Percentiles rank a stretch among this genome's conserved stretches.
Conservation (phyloP, 2,888 invertebrate species). For the Emesis russula region DNA sequence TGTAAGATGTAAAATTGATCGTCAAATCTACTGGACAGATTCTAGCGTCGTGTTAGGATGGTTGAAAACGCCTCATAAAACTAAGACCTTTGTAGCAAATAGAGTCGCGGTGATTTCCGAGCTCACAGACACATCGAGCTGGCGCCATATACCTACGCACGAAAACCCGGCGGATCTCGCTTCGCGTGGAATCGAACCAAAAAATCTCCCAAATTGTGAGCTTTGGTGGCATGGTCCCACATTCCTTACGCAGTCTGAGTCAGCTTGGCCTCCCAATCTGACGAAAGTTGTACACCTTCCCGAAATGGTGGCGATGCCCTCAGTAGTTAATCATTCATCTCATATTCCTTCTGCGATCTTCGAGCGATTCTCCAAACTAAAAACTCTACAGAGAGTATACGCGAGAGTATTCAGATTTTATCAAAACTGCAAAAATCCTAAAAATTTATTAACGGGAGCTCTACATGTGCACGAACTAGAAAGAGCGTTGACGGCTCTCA, state of each 20-base stretch:
- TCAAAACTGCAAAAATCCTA: not conserved
- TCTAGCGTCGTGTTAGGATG: constrained; percentile 73
- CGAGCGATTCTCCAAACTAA: not conserved
- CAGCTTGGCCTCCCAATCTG: constrained; percentile 38
- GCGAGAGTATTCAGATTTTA: not conserved
- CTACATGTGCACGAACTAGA: not conserved
- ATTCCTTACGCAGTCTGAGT: constrained; percentile 34
- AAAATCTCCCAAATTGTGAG: not conserved
- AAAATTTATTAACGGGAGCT: not conserved
- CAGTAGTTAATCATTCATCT: not conserved
- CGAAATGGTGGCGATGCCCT: not conserved
- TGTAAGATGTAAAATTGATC: constrained; percentile 24
- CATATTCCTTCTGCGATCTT: not conserved
- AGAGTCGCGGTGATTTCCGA: constrained; percentile 10
- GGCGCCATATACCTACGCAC: not conserved
- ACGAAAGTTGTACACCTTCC: not conserved
- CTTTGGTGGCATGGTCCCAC: constrained; percentile 56
- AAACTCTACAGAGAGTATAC: not conserved
- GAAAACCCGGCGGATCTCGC: not conserved
- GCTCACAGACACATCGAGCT: not conserved
- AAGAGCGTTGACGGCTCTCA: not conserved
- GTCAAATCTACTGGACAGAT: constrained; percentile 62
- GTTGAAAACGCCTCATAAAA: constrained; percentile 38
- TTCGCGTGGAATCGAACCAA: not conserved
- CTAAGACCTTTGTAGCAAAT: constrained; percentile 71